Percentiles rank a stretch among this genome's conserved stretches.
Conservation (phyloP, 2,113 vertebrate species). For the Pachycephala philippinensis region DNA sequence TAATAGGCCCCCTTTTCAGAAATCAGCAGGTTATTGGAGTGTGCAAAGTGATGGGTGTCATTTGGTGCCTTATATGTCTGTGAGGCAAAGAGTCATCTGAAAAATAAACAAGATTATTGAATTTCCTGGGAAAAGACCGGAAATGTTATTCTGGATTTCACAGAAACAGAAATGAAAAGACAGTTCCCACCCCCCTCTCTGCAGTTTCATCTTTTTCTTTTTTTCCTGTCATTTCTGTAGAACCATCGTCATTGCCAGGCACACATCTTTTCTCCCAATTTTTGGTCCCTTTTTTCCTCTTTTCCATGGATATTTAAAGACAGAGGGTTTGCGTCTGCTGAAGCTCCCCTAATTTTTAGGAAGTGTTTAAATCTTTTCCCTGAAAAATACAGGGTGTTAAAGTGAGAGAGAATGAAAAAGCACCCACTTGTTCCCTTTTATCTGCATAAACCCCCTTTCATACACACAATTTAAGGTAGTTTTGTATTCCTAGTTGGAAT, state of each 20-base stretch:
- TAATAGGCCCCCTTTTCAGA: neutral
- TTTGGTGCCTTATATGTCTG: neutral
- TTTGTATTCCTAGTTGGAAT: neutral
- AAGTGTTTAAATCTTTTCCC: neutral
- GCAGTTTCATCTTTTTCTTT: constrained; percentile 16
- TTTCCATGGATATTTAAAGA: neutral
- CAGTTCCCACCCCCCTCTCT: neutral
- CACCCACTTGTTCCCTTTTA: neutral
- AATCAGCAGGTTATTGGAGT: neutral
- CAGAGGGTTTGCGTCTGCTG: neutral
- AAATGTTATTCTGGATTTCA: neutral
- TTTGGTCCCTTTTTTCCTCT: neutral
- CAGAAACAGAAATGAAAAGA: neutral
- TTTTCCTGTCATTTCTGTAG: neutral
- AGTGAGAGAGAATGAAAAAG: neutral
- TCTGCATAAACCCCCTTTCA: neutral
- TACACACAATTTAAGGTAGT: neutral
- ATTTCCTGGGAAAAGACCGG: neutral
- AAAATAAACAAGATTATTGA: neutral
- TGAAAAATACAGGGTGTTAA: neutral
- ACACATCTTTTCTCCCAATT: neutral
- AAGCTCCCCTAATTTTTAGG: neutral
- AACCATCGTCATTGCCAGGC: neutral
- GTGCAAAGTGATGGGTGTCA: neutral
- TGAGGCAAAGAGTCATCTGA: neutral